phyloP scores from a whole-genome alignment of 2,797 vertebrate species.

The Girardinus metallicus region DNA sequence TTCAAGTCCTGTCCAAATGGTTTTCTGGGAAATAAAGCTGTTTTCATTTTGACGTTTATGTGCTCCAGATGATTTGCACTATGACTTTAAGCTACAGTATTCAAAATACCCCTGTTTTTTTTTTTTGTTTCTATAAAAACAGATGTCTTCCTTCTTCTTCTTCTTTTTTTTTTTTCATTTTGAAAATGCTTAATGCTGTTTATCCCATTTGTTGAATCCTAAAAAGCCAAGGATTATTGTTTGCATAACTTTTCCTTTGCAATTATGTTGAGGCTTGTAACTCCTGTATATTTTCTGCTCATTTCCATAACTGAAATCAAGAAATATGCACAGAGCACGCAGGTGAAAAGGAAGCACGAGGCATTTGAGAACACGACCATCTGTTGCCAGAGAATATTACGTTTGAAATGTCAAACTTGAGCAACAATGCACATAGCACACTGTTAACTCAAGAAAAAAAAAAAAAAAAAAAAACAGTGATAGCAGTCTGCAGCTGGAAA shows the following conservation, averaged over 20 bases:
- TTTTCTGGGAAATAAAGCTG: conserved; percentile 35
- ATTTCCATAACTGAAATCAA: background rate
- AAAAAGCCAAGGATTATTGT: background rate
- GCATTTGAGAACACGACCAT: background rate
- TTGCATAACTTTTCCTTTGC: background rate
- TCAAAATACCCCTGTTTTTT: conserved; percentile 4
- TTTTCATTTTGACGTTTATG: conserved; percentile 58
- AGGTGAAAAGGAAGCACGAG: background rate
- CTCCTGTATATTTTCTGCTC: too few relatives aligned
- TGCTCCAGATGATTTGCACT: conserved; percentile 64
- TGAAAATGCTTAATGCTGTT: background rate
- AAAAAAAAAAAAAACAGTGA: background rate
- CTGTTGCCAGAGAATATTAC: background rate
- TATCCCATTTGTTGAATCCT: conserved; percentile 3
- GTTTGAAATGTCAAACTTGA: background rate
- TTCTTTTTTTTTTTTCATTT: background rate
- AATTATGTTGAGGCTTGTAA: background rate
- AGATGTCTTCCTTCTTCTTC: background rate
- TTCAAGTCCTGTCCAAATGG: conserved; percentile 33
- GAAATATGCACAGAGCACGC: background rate
- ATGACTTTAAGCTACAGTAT: conserved; percentile 20
- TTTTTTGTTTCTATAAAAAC: conserved; percentile 17
- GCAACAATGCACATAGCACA: background rate
- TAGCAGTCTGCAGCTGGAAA: background rate
- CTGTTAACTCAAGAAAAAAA: background rate